Conservation (phyloP, 2,888 invertebrate genomes). For the Ligdia adustata region DNA sequence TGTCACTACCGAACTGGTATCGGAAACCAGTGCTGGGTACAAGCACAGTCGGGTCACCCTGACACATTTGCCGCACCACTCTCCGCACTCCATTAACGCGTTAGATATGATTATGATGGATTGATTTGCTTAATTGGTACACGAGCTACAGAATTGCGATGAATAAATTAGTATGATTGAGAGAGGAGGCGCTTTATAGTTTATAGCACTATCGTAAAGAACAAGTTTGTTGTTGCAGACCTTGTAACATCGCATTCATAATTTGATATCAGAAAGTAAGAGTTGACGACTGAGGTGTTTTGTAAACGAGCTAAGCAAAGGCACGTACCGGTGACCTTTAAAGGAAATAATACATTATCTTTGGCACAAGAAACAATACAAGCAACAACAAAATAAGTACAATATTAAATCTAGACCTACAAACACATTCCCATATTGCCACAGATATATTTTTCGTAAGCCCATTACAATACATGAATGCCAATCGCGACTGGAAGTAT, state of each 20-base stretch:
- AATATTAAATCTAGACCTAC: too few species aligned
- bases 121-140: slow-evolving; percentile 57
- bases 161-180: slow-evolving; percentile 9
- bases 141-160: slow-evolving; percentile 23
- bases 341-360: too few species aligned
- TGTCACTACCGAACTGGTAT: slow-evolving; percentile 19
- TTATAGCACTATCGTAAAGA: background rate
- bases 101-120: slow-evolving; percentile 57
- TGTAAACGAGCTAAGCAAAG: too few species aligned
- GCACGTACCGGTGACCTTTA: too few species aligned
- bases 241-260: too few species aligned
- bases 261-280: too few species aligned
- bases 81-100: slow-evolving; percentile 34
- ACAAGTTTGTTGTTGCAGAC: background rate
- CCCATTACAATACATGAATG: slow-evolving; percentile 20
- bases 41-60: slow-evolving; percentile 35
- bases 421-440: slow-evolving; percentile 17
- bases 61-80: slow-evolving; percentile 36
- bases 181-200: background rate
- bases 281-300: too few species aligned
- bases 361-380: too few species aligned
- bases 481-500: slow-evolving; percentile 6
- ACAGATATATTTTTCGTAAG: slow-evolving; percentile 11
- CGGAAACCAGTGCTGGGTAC: slow-evolving; percentile 11
- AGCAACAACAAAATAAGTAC: too few species aligned